A percentile compares a stretch with the other conserved stretches of the same genome.
Conservation (phyloP, 2,888 invertebrate species). For the Pheosia tremula region DNA sequence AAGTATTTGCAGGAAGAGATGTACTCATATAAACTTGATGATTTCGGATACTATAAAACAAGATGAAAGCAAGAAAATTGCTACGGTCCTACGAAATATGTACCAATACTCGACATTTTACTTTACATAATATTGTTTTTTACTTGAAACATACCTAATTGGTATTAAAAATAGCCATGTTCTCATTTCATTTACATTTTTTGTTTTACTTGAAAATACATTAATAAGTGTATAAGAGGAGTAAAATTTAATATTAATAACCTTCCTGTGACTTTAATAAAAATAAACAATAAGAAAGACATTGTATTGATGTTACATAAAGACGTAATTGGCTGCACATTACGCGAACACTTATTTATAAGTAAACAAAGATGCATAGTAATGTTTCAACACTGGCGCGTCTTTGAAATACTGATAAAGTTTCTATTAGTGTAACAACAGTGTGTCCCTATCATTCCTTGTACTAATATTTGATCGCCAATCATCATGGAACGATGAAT, state of each 20-base stretch:
- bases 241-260: neutral
- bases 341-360: neutral
- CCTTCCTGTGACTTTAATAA: neutral
- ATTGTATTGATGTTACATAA: neutral
- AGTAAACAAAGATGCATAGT: constrained; percentile 20
- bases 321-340: neutral
- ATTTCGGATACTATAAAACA: too few relatives aligned
- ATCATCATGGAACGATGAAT: constrained; percentile 28
- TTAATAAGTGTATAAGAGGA: neutral
- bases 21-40: too few relatives aligned
- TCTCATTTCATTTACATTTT: too few relatives aligned
- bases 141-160: too few relatives aligned
- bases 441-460: constrained; percentile 29
- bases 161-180: too few relatives aligned
- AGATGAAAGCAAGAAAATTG: too few relatives aligned
- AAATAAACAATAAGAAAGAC: neutral
- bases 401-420: constrained; percentile 41
- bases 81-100: too few relatives aligned
- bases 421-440: constrained; percentile 32
- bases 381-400: constrained; percentile 28
- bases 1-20: too few relatives aligned
- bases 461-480: constrained; percentile 44
- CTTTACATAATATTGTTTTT: too few relatives aligned
- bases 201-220: too few relatives aligned
- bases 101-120: too few relatives aligned